phyloP scores from a whole-genome alignment of 2,797 vertebrate genomes.

The Mormyrops boulengeri region DNA sequence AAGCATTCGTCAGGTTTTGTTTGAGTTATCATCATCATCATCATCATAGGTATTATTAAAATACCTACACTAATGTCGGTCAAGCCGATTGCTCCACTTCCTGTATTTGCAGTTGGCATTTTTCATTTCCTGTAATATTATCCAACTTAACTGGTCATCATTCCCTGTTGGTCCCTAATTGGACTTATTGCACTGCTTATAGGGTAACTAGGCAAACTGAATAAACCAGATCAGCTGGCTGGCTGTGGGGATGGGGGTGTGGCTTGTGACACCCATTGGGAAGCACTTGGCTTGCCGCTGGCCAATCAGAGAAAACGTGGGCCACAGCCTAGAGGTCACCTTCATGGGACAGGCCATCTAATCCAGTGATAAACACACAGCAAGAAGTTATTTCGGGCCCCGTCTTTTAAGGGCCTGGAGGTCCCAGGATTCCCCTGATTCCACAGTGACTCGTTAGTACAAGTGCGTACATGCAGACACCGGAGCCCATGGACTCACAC shows the following conservation, averaged over 20 bases:
- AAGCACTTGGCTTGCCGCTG: not conserved
- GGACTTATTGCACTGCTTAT: not conserved
- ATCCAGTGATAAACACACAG: not conserved
- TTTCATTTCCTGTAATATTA: not conserved
- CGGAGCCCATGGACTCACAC: constrained; percentile 19
- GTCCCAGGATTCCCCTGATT: too few species aligned
- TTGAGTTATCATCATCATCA: too few species aligned
- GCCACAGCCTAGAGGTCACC: not conserved
- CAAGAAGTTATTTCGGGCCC: not conserved
- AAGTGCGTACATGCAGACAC: constrained; percentile 41
- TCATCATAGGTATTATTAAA: not conserved
- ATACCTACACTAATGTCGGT: not conserved
- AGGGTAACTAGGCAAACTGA: not conserved
- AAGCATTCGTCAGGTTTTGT: not conserved
- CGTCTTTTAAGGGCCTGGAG: too few species aligned
- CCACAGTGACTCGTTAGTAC: constrained; percentile 43
- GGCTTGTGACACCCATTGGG: not conserved
- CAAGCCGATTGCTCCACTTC: not conserved
- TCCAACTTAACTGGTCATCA: not conserved
- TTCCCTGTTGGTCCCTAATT: not conserved
- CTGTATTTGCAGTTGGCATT: not conserved
- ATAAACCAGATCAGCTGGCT: not conserved
- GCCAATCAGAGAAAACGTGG: not conserved
- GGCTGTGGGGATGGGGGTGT: not conserved
- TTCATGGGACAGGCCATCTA: not conserved